Conservation (phyloP, 2,888 invertebrate species). For the Mythimna impura region DNA sequence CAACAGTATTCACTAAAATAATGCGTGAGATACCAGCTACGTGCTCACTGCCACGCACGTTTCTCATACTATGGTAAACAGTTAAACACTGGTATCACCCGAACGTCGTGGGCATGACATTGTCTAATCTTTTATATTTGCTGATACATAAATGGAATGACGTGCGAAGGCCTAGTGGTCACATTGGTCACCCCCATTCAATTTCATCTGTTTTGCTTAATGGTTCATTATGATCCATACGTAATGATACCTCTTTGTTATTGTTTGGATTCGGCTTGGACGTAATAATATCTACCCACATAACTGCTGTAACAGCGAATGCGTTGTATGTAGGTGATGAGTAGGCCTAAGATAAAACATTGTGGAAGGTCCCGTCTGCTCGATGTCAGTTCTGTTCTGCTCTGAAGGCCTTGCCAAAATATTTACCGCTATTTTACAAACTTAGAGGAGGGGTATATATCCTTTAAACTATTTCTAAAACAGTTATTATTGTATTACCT, state of each 20-base stretch:
- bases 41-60: constrained; percentile 1
- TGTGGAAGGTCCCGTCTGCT: not conserved
- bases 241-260: constrained; percentile 1
- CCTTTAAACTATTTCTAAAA: constrained; percentile 22
- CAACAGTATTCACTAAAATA: constrained; percentile 2
- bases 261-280: constrained; percentile 5
- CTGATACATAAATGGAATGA: constrained; percentile 28
- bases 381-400: constrained; percentile 8
- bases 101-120: constrained; percentile 25
- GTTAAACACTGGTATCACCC: constrained; percentile 25
- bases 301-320: not conserved
- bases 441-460: constrained; percentile 1
- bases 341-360: not conserved
- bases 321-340: not conserved
- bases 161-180: constrained; percentile 5
- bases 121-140: constrained; percentile 34
- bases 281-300: not conserved
- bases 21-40: constrained; percentile 12
- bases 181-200: constrained; percentile 25
- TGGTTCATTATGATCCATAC: constrained; percentile 23
- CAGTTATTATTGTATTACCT: constrained; percentile 71
- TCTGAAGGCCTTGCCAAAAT: constrained; percentile 3
- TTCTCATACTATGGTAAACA: constrained; percentile 21
- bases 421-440: constrained; percentile 3
- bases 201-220: constrained; percentile 25